These are phyloP conservation scores for Hybognathus amarus DNA, from an alignment of 2,797 vertebrate species.

Conservation along the genomic window DNA sequence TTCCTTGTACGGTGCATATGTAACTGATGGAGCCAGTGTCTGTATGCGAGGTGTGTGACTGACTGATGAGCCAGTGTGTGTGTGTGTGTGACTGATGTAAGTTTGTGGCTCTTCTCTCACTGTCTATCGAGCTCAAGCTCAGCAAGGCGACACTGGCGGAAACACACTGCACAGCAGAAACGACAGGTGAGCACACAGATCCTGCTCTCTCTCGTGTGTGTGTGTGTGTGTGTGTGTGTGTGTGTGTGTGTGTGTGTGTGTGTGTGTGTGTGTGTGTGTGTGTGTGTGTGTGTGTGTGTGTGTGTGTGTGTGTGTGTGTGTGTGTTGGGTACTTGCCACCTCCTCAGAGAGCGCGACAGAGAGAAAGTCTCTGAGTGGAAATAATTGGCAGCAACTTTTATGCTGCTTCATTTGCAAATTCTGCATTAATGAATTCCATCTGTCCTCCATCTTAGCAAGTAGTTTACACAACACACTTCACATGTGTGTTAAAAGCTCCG, in stretches of 20 bases:
- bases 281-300: not conserved
- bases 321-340: not conserved
- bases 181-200: not conserved
- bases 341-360: conserved; percentile 18
- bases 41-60: too few species aligned
- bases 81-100: too few species aligned
- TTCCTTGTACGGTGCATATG: too few species aligned
- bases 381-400: conserved; percentile 71
- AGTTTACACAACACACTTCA: conserved; percentile 73
- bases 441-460: conserved; percentile 72
- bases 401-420: conserved; percentile 72
- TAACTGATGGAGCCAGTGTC: too few species aligned
- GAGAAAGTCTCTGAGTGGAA: conserved; percentile 47
- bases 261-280: not conserved
- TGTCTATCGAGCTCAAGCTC: too few species aligned
- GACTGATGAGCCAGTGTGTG: too few species aligned
- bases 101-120: too few species aligned
- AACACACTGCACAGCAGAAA: not conserved
- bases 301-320: not conserved
- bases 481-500: conserved; percentile 64
- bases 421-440: conserved; percentile 76
- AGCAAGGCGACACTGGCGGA: not conserved
- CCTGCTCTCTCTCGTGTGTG: not conserved
- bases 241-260: not conserved
- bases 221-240: not conserved